phyloP scores from a whole-genome alignment of 2,888 invertebrate genomes.

The Drosophila nigricruria region DNA sequence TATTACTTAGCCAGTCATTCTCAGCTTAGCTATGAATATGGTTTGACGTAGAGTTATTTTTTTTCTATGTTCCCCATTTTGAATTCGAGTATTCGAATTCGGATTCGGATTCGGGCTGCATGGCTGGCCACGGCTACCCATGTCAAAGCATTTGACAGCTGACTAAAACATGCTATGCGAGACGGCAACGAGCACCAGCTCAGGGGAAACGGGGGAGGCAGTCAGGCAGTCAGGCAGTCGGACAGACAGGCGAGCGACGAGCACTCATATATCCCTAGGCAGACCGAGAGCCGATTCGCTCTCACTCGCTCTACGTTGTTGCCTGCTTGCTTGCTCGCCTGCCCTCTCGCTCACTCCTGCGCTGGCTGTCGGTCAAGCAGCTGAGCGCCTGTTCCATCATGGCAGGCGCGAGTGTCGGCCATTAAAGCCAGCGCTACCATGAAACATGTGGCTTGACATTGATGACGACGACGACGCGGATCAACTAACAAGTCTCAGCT shows the following conservation, averaged over 20 bases:
- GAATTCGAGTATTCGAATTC: slow-evolving; percentile 42
- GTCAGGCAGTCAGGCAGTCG: slow-evolving; percentile 28
- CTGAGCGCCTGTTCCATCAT: slow-evolving; percentile 69
- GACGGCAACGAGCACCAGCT: slow-evolving; percentile 57
- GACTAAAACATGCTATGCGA: slow-evolving; percentile 85
- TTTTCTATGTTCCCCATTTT: slow-evolving; percentile 59
- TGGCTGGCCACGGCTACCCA: slow-evolving; percentile 82
- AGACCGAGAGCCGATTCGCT: slow-evolving; percentile 37
- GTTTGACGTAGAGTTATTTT: slow-evolving; percentile 36
- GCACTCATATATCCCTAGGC: slow-evolving; percentile 17
- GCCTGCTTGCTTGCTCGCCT: no score
- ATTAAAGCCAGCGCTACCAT: slow-evolving; percentile 55
- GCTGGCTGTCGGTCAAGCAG: slow-evolving; percentile 54
- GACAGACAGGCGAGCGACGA: slow-evolving; percentile 14
- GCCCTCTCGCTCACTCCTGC: slow-evolving; percentile 5
- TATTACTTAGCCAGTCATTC: slow-evolving; percentile 12
- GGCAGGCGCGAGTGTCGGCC: slow-evolving; percentile 69
- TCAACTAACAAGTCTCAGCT: slow-evolving; percentile 13
- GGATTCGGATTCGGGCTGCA: slow-evolving; percentile 57
- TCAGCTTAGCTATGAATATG: slow-evolving; percentile 7
- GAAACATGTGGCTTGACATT: slow-evolving; percentile 74
- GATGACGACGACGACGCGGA: slow-evolving; percentile 43
- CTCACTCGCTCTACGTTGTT: slow-evolving; percentile 27
- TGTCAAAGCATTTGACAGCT: slow-evolving; percentile 86
- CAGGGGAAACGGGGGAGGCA: slow-evolving; percentile 29